phyloP scores from a whole-genome alignment of 1,140 invertebrate species.

The Drosophila fuyamai region DNA sequence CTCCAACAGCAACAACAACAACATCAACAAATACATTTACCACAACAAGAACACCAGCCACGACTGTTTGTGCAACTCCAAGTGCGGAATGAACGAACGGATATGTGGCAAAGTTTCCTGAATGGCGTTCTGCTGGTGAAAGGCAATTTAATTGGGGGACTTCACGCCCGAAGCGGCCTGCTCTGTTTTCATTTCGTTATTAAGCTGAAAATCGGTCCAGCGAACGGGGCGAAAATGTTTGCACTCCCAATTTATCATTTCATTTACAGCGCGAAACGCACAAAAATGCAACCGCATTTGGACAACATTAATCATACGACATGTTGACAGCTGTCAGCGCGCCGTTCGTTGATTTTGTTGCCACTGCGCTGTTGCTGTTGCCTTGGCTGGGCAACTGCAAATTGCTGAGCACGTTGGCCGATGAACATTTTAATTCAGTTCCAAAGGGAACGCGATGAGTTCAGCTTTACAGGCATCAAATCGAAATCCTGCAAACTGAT shows the following conservation, averaged over 20 bases:
- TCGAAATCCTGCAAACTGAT: not conserved
- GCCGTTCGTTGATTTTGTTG: conserved; percentile 33
- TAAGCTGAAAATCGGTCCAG: conserved; percentile 50
- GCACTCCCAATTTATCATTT: conserved; percentile 67
- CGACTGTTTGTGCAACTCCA: conserved; percentile 42
- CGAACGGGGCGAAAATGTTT: conserved; percentile 38
- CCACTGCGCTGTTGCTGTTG: conserved; percentile 4
- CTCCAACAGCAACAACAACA: conserved; percentile 7
- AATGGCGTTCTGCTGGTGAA: conserved; percentile 47
- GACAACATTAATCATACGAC: conserved; percentile 80
- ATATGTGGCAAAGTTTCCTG: conserved; percentile 49
- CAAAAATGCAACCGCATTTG: conserved; percentile 72
- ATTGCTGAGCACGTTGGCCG: conserved; percentile 28
- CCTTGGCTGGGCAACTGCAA: conserved; percentile 15
- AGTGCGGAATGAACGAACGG: conserved; percentile 37
- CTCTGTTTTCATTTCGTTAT: conserved; percentile 46
- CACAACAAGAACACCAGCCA: conserved; percentile 11
- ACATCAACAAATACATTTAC: conserved; percentile 3
- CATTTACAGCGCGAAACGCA: conserved; percentile 55
- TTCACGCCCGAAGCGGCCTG: conserved; percentile 25
- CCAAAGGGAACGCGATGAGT: not conserved
- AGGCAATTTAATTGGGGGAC: conserved; percentile 61
- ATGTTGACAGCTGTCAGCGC: conserved; percentile 79
- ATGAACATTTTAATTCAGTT: conserved; percentile 38
- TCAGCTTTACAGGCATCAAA: not conserved